A percentile compares a stretch with the other conserved stretches of the same genome.
These are phyloP conservation scores for Rhinella marina DNA, from an alignment of 2,797 vertebrate species.

Conservation along the genomic window DNA sequence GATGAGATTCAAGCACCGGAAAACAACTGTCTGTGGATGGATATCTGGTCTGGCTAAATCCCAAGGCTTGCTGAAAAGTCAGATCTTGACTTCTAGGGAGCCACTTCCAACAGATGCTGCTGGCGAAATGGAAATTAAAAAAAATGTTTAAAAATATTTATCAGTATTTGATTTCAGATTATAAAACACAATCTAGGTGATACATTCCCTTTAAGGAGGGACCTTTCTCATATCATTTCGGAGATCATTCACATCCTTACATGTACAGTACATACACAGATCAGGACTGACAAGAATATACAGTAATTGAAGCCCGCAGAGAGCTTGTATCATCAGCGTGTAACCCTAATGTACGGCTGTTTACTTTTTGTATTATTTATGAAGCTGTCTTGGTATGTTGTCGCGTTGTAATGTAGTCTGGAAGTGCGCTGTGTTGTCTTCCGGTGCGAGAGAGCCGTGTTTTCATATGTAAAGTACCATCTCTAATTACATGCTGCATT, in stretches of 20 bases:
- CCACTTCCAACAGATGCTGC: too few relatives aligned
- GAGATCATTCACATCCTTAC: background rate
- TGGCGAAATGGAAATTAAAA: too few relatives aligned
- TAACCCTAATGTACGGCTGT: background rate
- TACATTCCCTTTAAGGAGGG: too few relatives aligned
- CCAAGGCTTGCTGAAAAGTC: too few relatives aligned
- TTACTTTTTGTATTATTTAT: constrained; percentile 29
- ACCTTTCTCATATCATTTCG: background rate
- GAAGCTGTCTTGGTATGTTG: background rate
- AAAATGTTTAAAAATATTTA: too few relatives aligned
- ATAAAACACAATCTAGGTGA: too few relatives aligned
- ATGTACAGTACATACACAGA: background rate
- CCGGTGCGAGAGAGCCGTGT: background rate
- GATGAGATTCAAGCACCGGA: too few relatives aligned
- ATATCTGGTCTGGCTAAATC: too few relatives aligned
- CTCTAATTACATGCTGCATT: constrained; percentile 51
- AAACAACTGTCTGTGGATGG: too few relatives aligned
- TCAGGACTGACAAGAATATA: background rate
- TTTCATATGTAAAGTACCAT: constrained; percentile 43
- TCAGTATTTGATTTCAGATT: too few relatives aligned
- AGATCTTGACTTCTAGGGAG: too few relatives aligned
- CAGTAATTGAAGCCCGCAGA: background rate
- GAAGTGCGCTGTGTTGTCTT: constrained; percentile 7
- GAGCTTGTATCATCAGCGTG: background rate
- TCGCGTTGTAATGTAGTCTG: constrained; percentile 11